Conservation (phyloP, 2,113 vertebrate genomes). For the Alectura lathami region DNA sequence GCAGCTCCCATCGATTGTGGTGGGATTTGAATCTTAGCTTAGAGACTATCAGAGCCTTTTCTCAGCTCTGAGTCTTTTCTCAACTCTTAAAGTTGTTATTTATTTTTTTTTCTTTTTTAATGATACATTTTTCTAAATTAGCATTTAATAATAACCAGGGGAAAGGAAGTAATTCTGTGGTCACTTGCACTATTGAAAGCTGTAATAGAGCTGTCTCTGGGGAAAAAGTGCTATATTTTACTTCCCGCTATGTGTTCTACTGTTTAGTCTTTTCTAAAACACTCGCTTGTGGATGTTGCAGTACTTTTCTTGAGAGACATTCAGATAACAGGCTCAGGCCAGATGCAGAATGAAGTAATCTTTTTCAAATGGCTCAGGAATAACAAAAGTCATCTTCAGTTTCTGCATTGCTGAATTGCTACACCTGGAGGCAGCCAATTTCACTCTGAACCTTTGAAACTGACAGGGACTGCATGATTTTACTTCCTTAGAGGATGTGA, state of each 20-base stretch:
- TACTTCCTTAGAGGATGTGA: neutral
- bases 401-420: neutral
- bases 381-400: neutral
- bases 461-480: accelerated
- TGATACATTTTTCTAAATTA: conserved; percentile 10
- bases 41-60: neutral
- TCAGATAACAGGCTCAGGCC: neutral
- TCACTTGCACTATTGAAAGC: neutral
- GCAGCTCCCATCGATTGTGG: neutral
- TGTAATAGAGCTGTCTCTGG: conserved; percentile 14
- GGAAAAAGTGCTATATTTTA: neutral
- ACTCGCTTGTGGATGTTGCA: neutral
- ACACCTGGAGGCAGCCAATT: neutral
- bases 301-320: neutral
- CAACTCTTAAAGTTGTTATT: neutral
- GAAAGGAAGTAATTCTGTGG: conserved; percentile 7
- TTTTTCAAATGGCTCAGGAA: neutral
- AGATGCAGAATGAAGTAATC: neutral
- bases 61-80: neutral
- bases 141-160: conserved; percentile 32
- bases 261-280: conserved; percentile 18
- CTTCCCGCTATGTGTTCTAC: neutral
- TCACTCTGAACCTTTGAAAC: neutral
- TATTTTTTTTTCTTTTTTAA: neutral
- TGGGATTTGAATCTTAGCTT: neutral